A percentile compares a stretch with the other conserved stretches of the same genome.
Conservation (phyloP, 2,113 vertebrate genomes). For the Apistogramma diplotaenia region DNA sequence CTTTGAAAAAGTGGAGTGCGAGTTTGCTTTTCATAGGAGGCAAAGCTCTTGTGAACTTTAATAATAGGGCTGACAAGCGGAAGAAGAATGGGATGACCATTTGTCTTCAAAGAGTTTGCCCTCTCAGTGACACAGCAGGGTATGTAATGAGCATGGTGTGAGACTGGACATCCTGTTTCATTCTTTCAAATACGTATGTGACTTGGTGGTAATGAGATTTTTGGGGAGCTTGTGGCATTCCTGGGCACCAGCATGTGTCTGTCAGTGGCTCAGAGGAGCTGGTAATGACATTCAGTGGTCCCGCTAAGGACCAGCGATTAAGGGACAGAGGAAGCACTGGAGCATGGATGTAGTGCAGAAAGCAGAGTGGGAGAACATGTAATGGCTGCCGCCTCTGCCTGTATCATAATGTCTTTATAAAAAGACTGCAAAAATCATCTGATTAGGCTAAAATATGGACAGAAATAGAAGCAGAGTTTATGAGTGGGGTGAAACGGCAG, state of each 20-base stretch:
- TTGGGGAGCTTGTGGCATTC: slow-evolving; percentile 34
- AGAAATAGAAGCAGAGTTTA: slow-evolving; percentile 16
- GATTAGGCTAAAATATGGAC: slow-evolving; percentile 35
- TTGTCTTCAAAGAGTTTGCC: slow-evolving; percentile 47
- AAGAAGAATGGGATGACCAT: slow-evolving; percentile 52
- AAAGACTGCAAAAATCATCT: slow-evolving; percentile 21
- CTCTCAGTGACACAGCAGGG: slow-evolving; percentile 41
- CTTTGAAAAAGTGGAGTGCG: background rate
- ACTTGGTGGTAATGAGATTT: slow-evolving; percentile 64
- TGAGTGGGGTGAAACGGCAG: background rate
- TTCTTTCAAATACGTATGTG: slow-evolving; percentile 38
- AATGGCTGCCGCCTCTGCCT: slow-evolving; percentile 1
- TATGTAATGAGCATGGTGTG: slow-evolving; percentile 60
- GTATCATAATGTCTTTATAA: slow-evolving; percentile 53
- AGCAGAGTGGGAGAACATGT: slow-evolving; percentile 20
- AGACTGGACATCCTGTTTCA: slow-evolving; percentile 46
- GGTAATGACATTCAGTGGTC: slow-evolving; percentile 60
- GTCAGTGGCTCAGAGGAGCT: slow-evolving; percentile 39
- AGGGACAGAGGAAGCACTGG: slow-evolving; percentile 28
- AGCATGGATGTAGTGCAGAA: slow-evolving; percentile 31
- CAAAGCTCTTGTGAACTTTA: slow-evolving; percentile 35
- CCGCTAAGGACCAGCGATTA: slow-evolving; percentile 52
- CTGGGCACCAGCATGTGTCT: slow-evolving; percentile 53
- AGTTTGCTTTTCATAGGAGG: slow-evolving; percentile 24
- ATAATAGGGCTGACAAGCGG: slow-evolving; percentile 46